phyloP scores from a whole-genome alignment of 92 coral and sea anemone genomes.

The Palythoa heliodiscus region DNA sequence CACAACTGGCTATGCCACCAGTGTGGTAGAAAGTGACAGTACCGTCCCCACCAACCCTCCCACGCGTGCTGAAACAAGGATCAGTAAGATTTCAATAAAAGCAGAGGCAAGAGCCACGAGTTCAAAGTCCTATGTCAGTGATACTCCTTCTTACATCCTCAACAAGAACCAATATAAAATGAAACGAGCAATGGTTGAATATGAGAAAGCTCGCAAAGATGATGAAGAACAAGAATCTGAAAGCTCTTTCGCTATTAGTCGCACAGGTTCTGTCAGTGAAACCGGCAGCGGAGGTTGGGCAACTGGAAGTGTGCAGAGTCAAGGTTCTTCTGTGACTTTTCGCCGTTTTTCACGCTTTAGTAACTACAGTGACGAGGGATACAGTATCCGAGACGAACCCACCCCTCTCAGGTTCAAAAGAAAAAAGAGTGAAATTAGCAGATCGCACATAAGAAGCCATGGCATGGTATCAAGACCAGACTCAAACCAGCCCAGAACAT shows the following conservation, averaged over 20 bases:
- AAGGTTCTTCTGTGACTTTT: constrained; percentile 29
- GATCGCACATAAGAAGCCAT: background rate
- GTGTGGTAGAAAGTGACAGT: constrained; percentile 23
- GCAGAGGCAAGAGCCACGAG: background rate
- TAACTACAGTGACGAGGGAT: constrained; percentile 22
- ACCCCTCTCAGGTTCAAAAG: constrained; percentile 16
- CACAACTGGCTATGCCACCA: constrained; percentile 32
- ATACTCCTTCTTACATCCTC: constrained; percentile 35
- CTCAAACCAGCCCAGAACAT: background rate
- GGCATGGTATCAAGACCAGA: background rate
- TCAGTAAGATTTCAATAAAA: background rate
- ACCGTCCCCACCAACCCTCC: constrained; percentile 35
- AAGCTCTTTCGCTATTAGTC: constrained; percentile 21
- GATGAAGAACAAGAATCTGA: constrained; percentile 4
- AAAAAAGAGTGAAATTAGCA: background rate
- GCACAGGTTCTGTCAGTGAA: background rate
- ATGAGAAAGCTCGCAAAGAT: background rate
- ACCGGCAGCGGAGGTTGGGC: background rate
- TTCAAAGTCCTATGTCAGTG: constrained; percentile 28
- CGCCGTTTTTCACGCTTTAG: constrained; percentile 18
- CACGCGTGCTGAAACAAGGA: constrained; percentile 16
- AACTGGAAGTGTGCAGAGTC: constrained; percentile 23
- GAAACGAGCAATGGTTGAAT: constrained; percentile 3
- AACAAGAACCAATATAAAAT: constrained; percentile 35
- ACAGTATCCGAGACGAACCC: constrained; percentile 30